Evolutionary conservation across 2,113 vertebrate species (phyloP), one percentile per base, ranked within the genome.

Genomic region (Mormoops blainvillei): DNA sequence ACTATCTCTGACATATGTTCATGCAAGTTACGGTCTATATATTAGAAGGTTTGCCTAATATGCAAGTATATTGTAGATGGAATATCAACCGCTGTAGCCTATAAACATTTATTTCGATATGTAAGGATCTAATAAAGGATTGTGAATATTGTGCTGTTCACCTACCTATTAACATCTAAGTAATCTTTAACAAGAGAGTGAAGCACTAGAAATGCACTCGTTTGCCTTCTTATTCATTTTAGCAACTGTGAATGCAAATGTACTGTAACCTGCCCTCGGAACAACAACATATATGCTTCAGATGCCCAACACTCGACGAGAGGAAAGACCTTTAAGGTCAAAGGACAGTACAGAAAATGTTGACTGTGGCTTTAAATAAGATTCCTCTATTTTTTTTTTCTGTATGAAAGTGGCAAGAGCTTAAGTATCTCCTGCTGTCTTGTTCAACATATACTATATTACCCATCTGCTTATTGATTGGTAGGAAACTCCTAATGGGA

Each of bases 401-500:
- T 89, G 63, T 95, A 14, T 93, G 87, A 96, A 98, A 97, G 96
- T 98, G 97, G 92, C 87, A 97, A 98, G 86, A 97, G 97, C 98
- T 98, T 97, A 97, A 98, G 94, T 86, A 97, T 98, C 97, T 97
- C 98, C 97, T 97, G 97, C 98, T 98, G 97, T 98, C 98, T 98
- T 98, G 94, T 98, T 98, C 80, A 65, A 98, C 97, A 98, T 98
- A 96, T 97, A 98, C 98, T 98, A 97, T 97, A 97, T 97, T 98
- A 97, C 98, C 98, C 98, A 99, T 98, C 98, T 98, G 98, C 98
- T 97, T 98, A 97, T 98, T 98, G 98, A 98, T 98, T 98, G 97
- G 98, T 98, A 98, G 97, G 97, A 98, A 98, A 98, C 95, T 98
- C 97, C 98, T 98, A 98, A 98, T 98, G 97, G 98, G 97, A 98